Evolutionary conservation across 2,797 vertebrate genomes (phyloP).

Genomic region (Parambassis ranga): DNA sequence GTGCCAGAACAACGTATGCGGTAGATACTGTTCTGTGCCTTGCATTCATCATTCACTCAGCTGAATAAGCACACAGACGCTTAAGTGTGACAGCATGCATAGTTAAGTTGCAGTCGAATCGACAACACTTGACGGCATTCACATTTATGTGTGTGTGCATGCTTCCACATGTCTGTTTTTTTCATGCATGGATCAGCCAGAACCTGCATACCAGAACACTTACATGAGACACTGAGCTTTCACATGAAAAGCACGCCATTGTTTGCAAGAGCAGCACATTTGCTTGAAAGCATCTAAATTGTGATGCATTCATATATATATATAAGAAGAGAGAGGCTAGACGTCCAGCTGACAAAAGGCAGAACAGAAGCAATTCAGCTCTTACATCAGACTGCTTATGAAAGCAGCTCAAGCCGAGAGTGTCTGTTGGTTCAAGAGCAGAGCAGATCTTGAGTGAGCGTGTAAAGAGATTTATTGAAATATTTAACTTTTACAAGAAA

Average conservation of each 20-base stretch:
- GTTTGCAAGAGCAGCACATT: conserved; percentile 8
- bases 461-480: conserved; percentile 32
- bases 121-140: conserved; percentile 41
- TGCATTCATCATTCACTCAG: conserved; percentile 32
- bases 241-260: conserved; percentile 16
- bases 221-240: conserved; percentile 24
- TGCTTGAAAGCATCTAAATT: conserved; percentile 35
- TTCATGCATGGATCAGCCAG: neutral
- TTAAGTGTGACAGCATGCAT: conserved; percentile 48
- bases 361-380: conserved; percentile 30
- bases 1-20: conserved; percentile 8
- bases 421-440: conserved; percentile 24
- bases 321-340: conserved; percentile 11
- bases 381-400: conserved; percentile 39
- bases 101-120: conserved; percentile 26
- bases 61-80: conserved; percentile 36
- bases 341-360: conserved; percentile 7
- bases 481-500: conserved; percentile 2
- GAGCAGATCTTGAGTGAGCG: conserved; percentile 1
- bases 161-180: conserved; percentile 20
- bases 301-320: conserved; percentile 26
- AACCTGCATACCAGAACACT: neutral
- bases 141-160: conserved; percentile 13
- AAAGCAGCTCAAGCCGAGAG: conserved; percentile 25
- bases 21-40: conserved; percentile 11